phyloP scores from a whole-genome alignment of 2,113 vertebrate genomes.

The Lagopus muta region DNA sequence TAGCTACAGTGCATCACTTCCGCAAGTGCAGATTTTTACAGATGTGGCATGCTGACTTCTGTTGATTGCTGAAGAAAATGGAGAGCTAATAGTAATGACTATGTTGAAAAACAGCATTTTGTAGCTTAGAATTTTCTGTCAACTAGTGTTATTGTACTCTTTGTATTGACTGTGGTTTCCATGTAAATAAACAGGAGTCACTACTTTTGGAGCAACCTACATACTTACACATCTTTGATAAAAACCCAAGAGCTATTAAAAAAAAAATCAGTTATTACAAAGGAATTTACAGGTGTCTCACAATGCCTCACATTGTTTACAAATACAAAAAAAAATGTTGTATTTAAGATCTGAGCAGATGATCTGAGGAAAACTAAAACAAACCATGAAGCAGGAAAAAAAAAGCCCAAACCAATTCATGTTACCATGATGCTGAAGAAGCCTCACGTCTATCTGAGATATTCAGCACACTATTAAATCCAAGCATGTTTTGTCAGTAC shows the following conservation, averaged over 20 bases:
- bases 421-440: not conserved
- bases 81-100: too few species aligned
- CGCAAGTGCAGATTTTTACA: too few species aligned
- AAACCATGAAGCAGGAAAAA: not conserved
- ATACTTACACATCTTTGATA: not conserved
- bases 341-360: not conserved
- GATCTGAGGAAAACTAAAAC: slow-evolving; percentile 4
- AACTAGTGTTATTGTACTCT: too few species aligned
- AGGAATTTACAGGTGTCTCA: not conserved
- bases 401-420: not conserved
- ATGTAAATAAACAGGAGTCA: too few species aligned
- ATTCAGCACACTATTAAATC: not conserved
- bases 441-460: not conserved
- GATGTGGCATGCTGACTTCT: too few species aligned
- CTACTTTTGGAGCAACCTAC: too few species aligned
- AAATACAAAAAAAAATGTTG: not conserved
- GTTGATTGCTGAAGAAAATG: too few species aligned
- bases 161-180: too few species aligned
- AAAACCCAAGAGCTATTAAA: not conserved
- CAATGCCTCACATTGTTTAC: not conserved
- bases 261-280: not conserved
- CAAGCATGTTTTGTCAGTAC: slow-evolving; percentile 1
- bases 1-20: too few species aligned
- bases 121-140: too few species aligned
- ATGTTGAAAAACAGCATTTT: too few species aligned